phyloP scores from a whole-genome alignment of 2,888 invertebrate genomes.

The Itoplectis maculator region DNA sequence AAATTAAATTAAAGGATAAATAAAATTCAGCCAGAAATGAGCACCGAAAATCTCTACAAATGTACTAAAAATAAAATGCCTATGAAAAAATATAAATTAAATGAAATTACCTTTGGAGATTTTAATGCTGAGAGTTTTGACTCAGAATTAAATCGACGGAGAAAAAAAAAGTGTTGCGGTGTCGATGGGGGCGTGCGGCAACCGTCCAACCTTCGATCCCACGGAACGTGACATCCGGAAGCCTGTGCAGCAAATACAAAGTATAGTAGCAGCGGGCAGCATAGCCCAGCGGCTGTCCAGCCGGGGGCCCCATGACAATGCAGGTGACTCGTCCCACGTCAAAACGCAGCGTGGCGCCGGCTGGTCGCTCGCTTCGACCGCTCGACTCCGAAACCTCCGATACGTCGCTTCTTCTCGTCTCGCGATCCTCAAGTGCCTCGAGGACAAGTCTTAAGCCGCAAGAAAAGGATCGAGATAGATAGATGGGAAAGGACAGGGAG shows the following conservation, averaged over 20 bases:
- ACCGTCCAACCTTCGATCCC: conserved; percentile 25
- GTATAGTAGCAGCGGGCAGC: conserved; percentile 44
- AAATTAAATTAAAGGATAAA: no score
- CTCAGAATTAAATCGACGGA: background rate
- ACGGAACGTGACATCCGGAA: conserved; percentile 65
- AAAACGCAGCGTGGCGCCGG: conserved; percentile 84
- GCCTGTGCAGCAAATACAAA: conserved; percentile 48
- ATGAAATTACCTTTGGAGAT: no score
- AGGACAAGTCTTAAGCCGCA: conserved; percentile 50
- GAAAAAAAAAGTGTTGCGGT: conserved; percentile 19
- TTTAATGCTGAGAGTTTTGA: conserved; percentile 1
- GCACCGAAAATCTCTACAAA: no score
- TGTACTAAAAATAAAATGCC: no score
- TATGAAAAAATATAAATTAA: no score
- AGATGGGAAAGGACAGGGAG: conserved; percentile 45
- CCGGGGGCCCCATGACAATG: conserved; percentile 83
- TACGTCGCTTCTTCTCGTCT: conserved; percentile 63
- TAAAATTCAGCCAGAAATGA: no score
- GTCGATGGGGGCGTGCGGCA: conserved; percentile 46
- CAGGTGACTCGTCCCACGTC: conserved; percentile 84
- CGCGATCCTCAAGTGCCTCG: conserved; percentile 60
- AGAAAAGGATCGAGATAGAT: conserved; percentile 41
- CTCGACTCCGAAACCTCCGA: conserved; percentile 60
- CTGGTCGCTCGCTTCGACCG: conserved; percentile 45
- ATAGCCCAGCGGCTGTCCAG: conserved; percentile 59